Conservation (phyloP, 2,888 invertebrate genomes). For the Aporophyla lueneburgensis region DNA sequence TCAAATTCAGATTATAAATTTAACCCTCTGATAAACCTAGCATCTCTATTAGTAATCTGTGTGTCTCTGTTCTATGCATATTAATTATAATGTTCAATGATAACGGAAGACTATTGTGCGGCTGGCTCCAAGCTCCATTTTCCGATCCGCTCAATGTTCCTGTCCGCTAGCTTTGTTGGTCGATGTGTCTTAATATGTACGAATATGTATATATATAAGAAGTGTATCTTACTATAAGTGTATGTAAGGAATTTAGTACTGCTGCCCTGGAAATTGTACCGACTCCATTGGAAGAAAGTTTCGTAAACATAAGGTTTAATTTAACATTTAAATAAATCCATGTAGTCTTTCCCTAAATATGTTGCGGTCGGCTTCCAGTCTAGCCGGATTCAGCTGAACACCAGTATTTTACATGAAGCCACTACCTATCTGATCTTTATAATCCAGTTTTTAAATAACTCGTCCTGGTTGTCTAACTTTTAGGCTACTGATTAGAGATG, state of each 20-base stretch:
- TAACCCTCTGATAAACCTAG: neutral
- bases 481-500: neutral
- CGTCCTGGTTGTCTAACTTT: neutral
- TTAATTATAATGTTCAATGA: conserved; percentile 16
- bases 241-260: neutral
- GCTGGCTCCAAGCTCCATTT: conserved; percentile 45
- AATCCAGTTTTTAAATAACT: neutral
- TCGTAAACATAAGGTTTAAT: neutral
- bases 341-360: neutral
- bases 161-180: conserved; percentile 50
- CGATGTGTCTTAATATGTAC: conserved; percentile 48
- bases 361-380: neutral
- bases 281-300: conserved; percentile 17
- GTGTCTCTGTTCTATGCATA: conserved; percentile 5
- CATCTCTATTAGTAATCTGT: neutral
- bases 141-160: conserved; percentile 43
- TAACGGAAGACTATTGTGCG: conserved; percentile 40
- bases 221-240: neutral
- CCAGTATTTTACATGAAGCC: neutral
- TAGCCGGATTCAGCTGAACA: neutral
- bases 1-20: neutral
- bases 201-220: neutral
- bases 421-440: neutral
- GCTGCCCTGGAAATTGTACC: conserved; percentile 8
- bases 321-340: neutral